Percentiles rank a stretch among this genome's conserved stretches.
Conservation (phyloP, 2,113 vertebrate species). For the Castor canadensis region DNA sequence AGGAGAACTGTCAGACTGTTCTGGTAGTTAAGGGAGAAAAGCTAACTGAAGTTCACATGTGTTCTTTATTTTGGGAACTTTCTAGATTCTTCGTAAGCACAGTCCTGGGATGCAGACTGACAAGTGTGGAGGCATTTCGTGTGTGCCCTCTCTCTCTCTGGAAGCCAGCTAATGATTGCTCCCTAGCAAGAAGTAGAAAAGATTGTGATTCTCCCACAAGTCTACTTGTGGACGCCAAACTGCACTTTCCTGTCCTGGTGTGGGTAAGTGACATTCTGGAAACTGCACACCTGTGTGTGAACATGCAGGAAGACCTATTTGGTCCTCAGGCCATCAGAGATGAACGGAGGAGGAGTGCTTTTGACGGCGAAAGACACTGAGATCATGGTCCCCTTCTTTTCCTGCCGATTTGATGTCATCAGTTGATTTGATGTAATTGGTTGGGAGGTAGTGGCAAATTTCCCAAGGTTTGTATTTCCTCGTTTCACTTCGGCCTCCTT, state of each 20-base stretch:
- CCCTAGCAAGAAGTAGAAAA: not conserved
- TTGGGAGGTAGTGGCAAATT: not conserved
- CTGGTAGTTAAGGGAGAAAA: not conserved
- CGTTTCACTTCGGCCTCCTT: not conserved
- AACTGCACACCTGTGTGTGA: not conserved
- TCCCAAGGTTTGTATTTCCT: not conserved
- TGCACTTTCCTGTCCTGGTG: not conserved
- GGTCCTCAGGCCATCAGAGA: not conserved
- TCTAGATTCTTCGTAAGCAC: not conserved
- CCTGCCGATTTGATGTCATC: not conserved
- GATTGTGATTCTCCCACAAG: not conserved
- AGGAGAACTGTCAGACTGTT: fast-evolving
- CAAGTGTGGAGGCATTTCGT: not conserved
- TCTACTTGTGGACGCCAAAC: not conserved
- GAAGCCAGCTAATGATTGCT: not conserved
- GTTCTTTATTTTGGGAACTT: not conserved
- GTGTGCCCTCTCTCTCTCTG: not conserved
- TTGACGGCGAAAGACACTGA: not conserved
- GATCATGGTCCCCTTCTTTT: not conserved
- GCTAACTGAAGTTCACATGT: not conserved
- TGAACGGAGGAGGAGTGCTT: fast-evolving
- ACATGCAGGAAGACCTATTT: not conserved
- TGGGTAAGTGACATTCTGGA: not conserved
- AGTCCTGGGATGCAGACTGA: not conserved
- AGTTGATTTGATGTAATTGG: not conserved